Base-by-base conservation (phyloP, 2,113 vertebrate species). In the Leucosticte australis region DNA sequence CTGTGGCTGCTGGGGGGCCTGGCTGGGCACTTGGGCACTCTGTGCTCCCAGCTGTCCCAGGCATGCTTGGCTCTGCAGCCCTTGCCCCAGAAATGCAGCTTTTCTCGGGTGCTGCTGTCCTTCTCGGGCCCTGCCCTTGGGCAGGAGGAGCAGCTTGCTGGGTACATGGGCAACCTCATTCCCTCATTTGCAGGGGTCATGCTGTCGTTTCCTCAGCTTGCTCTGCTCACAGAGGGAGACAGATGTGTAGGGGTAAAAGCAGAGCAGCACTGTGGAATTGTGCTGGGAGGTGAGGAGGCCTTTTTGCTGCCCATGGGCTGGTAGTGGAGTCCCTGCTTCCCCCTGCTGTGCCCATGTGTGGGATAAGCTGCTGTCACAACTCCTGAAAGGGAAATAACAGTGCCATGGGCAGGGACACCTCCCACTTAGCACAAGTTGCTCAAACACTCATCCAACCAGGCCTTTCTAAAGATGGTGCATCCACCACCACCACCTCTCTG, bases 301-400 rank as follows among this genome's bases (percentile, higher is more conserved):
- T 9, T 44, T 46, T 24, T 55, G 39, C 69, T 57, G 47, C 39
- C 53, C 6, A 0, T 1, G 28, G 65, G 42, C 28, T 2, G 7
- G 10, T 11, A 15, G n/a, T 2, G 2, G 18, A 46, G n/a, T 47
- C 50, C 21, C 60, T 52, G 79, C 56, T 76, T 76, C 9, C 52
- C 17, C 41, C 30, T 28, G 56, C 41, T 30, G 4, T 3, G 24
- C 27, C 27, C 17, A 22, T 28, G 52, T 31, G 39, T 1, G 3
- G 44, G 47, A 46, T 49, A 52, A 53, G 31, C 35, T 30, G 46
- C 69, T 79, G 7, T 26, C 35, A 37, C n/a, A 80, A 0, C 23
- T 55, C 39, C 17, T 28, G 35, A 11, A 47, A 67, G 53, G n/a
- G 21, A 70, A 75, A 44, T 7, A 18, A n/a, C 0, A 0, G 10